Conservation (phyloP, 30 jellyfish, hydroid and myxozoan genomes). For the Kudoa iwatai region DNA sequence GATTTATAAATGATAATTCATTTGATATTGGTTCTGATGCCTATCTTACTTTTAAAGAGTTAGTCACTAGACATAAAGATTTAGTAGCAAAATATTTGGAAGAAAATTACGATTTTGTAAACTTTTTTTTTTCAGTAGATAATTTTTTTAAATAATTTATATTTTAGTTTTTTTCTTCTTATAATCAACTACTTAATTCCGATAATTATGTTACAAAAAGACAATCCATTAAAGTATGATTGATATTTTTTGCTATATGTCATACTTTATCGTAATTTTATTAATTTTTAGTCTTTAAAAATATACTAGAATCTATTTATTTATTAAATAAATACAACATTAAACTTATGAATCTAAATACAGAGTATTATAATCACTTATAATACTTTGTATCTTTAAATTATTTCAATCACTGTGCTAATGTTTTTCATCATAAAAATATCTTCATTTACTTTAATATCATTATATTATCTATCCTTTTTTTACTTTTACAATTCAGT, state of each 20-base stretch:
- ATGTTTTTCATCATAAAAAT: no score
- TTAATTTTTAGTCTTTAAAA: background rate
- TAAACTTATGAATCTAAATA: background rate
- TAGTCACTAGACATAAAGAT: constrained; percentile 32
- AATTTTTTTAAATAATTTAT: background rate
- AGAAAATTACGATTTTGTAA: constrained; percentile 23
- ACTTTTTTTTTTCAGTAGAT: background rate
- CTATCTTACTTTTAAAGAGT: constrained; percentile 51
- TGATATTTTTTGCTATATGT: background rate
- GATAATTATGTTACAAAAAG: constrained; percentile 68
- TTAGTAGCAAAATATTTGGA: constrained; percentile 25
- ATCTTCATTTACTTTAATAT: no score
- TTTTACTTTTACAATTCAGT: no score
- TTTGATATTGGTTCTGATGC: constrained; percentile 84
- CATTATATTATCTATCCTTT: no score
- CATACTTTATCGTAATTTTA: background rate
- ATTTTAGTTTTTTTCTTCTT: constrained; percentile 17
- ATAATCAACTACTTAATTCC: constrained; percentile 25
- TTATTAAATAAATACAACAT: background rate
- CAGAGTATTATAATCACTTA: no score
- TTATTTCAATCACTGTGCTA: no score
- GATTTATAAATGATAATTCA: constrained; percentile 30
- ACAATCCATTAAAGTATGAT: constrained; percentile 47
- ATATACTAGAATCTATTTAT: background rate
- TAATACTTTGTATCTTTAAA: no score